A percentile compares a stretch with the other conserved stretches of the same genome.
Evolutionary conservation across 2,113 vertebrate species (phyloP).

Genomic region (Oncorhynchus nerka): DNA sequence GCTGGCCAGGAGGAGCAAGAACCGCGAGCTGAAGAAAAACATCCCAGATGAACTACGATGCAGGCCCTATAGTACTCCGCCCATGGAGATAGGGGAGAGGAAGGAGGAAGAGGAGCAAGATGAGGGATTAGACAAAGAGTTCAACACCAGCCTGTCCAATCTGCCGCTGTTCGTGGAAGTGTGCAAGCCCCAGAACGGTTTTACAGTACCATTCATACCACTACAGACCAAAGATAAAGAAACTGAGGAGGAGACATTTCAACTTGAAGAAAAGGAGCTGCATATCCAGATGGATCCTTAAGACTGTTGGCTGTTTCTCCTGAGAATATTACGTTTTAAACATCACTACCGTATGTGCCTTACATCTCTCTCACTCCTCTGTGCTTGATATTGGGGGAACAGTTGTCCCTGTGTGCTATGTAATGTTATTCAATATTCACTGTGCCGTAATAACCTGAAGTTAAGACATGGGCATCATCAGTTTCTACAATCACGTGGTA

Average conservation of each 20-base stretch:
- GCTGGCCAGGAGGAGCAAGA: constrained; percentile 84
- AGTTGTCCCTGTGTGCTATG: constrained; percentile 21
- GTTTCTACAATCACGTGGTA: neutral
- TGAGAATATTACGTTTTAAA: constrained; percentile 27
- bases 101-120: constrained; percentile 74
- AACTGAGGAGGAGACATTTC: constrained; percentile 58
- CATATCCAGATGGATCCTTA: constrained; percentile 53
- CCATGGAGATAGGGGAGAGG: constrained; percentile 71
- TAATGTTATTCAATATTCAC: constrained; percentile 53
- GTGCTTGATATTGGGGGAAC: constrained; percentile 25
- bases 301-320: constrained; percentile 12
- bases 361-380: constrained; percentile 37
- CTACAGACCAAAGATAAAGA: constrained; percentile 85
- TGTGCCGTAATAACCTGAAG: constrained; percentile 51
- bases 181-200: constrained; percentile 78
- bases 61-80: constrained; percentile 78
- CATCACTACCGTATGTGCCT: constrained; percentile 64
- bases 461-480: constrained; percentile 16
- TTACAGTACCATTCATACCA: constrained; percentile 68
- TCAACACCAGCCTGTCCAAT: constrained; percentile 82
- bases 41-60: constrained; percentile 82
- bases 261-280: constrained; percentile 74
- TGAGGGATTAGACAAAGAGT: constrained; percentile 81
- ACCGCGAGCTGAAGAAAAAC: constrained; percentile 86
- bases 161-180: constrained; percentile 82